Percentiles rank a stretch among this genome's conserved stretches.
Conservation (phyloP, 2,113 vertebrate genomes). For the Lutjanus erythropterus region DNA sequence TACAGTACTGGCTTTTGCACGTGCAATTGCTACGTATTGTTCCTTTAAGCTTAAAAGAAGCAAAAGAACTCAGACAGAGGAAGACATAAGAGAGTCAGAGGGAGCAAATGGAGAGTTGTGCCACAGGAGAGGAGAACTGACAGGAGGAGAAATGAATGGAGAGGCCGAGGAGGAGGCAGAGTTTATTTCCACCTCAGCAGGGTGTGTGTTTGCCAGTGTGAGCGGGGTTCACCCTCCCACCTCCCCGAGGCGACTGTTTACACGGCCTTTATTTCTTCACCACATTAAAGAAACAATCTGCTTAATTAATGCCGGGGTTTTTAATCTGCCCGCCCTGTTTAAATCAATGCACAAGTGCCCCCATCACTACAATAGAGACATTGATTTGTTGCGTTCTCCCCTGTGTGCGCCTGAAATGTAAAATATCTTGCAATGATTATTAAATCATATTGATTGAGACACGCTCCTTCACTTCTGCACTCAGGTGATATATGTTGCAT, state of each 20-base stretch:
- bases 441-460: constrained; percentile 42
- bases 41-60: neutral
- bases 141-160: constrained; percentile 7
- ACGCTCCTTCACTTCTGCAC: neutral
- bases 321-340: constrained; percentile 29
- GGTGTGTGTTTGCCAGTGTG: constrained; percentile 4
- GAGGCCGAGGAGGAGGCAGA: neutral
- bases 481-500: constrained; percentile 12
- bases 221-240: neutral
- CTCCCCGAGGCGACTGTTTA: constrained; percentile 14
- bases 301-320: constrained; percentile 57
- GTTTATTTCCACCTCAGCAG: constrained; percentile 31
- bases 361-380: constrained; percentile 22
- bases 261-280: neutral
- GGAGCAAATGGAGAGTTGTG: neutral
- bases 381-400: constrained; percentile 40
- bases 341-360: constrained; percentile 32
- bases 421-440: constrained; percentile 32
- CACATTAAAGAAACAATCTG: constrained; percentile 58
- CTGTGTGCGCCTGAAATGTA: neutral
- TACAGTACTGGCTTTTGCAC: too few species aligned
- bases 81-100: neutral
- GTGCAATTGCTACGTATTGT: too few species aligned
- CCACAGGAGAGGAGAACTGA: neutral
- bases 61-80: neutral